Conservation (phyloP, 2,797 vertebrate species). For the Neosalanx taihuensis region DNA sequence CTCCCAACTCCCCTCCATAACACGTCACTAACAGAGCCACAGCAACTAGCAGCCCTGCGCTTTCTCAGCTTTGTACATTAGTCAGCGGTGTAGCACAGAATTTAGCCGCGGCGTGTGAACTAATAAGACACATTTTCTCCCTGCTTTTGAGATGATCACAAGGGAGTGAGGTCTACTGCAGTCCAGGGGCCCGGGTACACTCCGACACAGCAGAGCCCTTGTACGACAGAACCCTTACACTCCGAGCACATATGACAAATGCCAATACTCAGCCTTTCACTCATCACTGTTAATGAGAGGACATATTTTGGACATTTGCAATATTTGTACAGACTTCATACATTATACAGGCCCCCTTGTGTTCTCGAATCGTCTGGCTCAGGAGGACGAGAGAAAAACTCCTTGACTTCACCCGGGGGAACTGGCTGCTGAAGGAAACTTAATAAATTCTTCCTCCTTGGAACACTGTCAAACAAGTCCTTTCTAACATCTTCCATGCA, state of each 20-base stretch:
- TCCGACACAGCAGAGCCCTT: slow-evolving; percentile 71
- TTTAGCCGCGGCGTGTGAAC: slow-evolving; percentile 74
- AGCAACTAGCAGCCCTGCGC: slow-evolving; percentile 57
- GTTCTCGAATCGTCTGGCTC: slow-evolving; percentile 36
- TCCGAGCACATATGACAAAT: slow-evolving; percentile 65
- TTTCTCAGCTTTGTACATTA: slow-evolving; percentile 75
- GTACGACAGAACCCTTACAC: slow-evolving; percentile 69
- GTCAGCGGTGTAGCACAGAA: slow-evolving; percentile 74
- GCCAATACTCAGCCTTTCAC: slow-evolving; percentile 64
- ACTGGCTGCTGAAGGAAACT: slow-evolving; percentile 70
- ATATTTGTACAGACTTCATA: slow-evolving; percentile 70
- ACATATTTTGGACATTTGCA: slow-evolving; percentile 73
- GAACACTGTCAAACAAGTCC: slow-evolving; percentile 79
- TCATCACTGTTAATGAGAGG: slow-evolving; percentile 73
- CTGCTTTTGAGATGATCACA: slow-evolving; percentile 62
- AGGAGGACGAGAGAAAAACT: slow-evolving; percentile 44
- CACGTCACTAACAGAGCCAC: slow-evolving; percentile 56
- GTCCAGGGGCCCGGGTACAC: slow-evolving; percentile 14
- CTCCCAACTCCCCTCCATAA: slow-evolving; percentile 30
- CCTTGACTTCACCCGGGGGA: slow-evolving; percentile 55
- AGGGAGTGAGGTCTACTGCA: slow-evolving; percentile 67
- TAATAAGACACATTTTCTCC: slow-evolving; percentile 66
- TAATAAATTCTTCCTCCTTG: slow-evolving; percentile 80
- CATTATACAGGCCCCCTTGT: slow-evolving; percentile 56
- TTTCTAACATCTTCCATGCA: slow-evolving; percentile 75